A percentile compares a stretch with the other conserved stretches of the same genome.
These are phyloP conservation scores for Adoxophyes honmai DNA, from an alignment of 1,140 invertebrate genomes.

Conservation along the genomic window DNA sequence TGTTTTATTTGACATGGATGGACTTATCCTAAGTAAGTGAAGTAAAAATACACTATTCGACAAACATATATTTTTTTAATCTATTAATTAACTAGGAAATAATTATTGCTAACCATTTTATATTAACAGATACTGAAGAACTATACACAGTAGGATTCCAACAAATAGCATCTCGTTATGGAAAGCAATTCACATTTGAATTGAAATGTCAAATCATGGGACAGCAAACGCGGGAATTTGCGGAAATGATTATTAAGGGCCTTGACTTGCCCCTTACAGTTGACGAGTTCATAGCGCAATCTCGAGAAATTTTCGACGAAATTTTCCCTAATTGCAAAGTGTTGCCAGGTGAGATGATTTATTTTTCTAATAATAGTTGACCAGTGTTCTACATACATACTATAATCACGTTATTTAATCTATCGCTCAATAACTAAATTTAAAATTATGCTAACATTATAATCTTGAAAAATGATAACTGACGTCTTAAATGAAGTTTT, in stretches of 20 bases:
- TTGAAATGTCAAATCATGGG: constrained; percentile 89
- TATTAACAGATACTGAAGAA: constrained; percentile 86
- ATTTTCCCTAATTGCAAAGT: constrained; percentile 80
- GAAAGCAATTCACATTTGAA: constrained; percentile 86
- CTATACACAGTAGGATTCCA: constrained; percentile 86
- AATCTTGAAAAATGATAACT: too few relatives aligned
- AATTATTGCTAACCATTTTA: not conserved
- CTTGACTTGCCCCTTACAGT: constrained; percentile 84
- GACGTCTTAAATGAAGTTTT: too few relatives aligned
- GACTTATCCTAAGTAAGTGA: constrained; percentile 35
- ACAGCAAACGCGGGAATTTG: constrained; percentile 80
- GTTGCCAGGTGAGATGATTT: constrained; percentile 80
- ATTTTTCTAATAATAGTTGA: too few relatives aligned
- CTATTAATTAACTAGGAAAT: too few relatives aligned
- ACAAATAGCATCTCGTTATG: constrained; percentile 82
- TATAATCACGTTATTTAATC: too few relatives aligned
- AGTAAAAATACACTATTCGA: not conserved
- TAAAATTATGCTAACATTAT: too few relatives aligned
- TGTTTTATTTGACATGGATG: constrained; percentile 75
- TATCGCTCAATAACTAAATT: too few relatives aligned
- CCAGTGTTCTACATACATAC: too few relatives aligned
- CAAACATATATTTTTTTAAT: not conserved
- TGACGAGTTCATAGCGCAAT: constrained; percentile 80
- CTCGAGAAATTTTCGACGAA: constrained; percentile 72
- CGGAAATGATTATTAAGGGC: constrained; percentile 79